Evolutionary conservation across 2,797 vertebrate species (phyloP).

Genomic region (Morelia viridis): DNA sequence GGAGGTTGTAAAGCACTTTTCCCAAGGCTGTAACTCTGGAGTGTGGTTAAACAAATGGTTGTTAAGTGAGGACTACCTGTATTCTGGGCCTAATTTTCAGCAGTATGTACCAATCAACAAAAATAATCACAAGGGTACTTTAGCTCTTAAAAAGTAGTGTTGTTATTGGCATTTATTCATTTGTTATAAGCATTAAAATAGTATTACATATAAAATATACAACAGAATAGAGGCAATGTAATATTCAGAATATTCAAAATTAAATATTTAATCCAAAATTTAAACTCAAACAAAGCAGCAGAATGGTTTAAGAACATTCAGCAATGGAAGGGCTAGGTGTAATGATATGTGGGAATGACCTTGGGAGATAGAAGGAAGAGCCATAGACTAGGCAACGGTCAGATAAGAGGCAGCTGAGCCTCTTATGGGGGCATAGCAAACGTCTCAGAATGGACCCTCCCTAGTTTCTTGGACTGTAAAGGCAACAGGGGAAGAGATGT

Average conservation of each 20-base stretch:
- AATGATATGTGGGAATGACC: background rate
- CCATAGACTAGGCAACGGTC: background rate
- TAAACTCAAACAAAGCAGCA: background rate
- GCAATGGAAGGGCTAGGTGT: background rate
- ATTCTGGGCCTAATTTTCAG: background rate
- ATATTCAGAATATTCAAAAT: background rate
- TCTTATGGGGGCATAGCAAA: background rate
- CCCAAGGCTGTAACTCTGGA: too few species aligned
- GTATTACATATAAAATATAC: background rate
- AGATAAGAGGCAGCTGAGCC: background rate
- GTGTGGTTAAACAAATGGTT: too few species aligned
- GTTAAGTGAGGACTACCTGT: too few species aligned
- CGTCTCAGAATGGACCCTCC: background rate
- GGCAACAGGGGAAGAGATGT: background rate
- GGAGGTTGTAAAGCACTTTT: too few species aligned
- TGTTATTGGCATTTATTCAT: background rate
- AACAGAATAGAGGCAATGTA: too few species aligned
- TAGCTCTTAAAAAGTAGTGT: background rate
- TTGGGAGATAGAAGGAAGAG: background rate
- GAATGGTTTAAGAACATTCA: background rate
- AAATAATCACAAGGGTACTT: background rate
- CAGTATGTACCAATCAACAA: background rate
- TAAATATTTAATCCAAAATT: background rate
- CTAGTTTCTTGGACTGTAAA: background rate
- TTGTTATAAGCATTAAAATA: background rate